Evolutionary conservation across 2,797 vertebrate species (phyloP).

Genomic region (Leuciscus waleckii): DNA sequence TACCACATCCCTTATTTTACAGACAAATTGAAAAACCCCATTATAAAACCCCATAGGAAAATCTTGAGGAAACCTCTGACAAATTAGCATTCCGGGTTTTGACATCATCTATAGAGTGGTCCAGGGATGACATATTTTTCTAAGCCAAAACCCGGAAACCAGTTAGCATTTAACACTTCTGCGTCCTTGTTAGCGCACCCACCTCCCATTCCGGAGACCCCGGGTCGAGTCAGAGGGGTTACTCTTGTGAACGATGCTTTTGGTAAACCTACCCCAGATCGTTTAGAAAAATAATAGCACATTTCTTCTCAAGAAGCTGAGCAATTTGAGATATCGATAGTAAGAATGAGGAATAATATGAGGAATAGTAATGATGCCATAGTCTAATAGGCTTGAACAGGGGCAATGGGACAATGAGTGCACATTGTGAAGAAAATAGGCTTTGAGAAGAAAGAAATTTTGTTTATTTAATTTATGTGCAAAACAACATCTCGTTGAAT

Average conservation of each 20-base stretch:
- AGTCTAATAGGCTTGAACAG: background rate
- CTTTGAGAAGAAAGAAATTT: background rate
- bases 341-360: background rate
- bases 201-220: no score
- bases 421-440: background rate
- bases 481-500: slow-evolving; percentile 24
- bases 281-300: background rate
- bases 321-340: background rate
- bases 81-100: no score
- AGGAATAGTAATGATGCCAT: background rate
- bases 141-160: no score
- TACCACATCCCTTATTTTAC: no score
- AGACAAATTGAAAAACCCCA: no score
- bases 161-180: no score
- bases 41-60: no score
- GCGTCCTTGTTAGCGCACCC: no score
- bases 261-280: background rate
- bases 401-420: background rate
- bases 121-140: no score
- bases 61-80: no score
- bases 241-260: background rate
- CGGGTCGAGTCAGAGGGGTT: no score
- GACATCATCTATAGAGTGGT: no score
- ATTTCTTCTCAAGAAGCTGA: background rate
- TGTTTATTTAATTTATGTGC: slow-evolving; percentile 4